Base-by-base conservation (phyloP, 1,140 invertebrate species). In the Notospermus geniculatus region DNA sequence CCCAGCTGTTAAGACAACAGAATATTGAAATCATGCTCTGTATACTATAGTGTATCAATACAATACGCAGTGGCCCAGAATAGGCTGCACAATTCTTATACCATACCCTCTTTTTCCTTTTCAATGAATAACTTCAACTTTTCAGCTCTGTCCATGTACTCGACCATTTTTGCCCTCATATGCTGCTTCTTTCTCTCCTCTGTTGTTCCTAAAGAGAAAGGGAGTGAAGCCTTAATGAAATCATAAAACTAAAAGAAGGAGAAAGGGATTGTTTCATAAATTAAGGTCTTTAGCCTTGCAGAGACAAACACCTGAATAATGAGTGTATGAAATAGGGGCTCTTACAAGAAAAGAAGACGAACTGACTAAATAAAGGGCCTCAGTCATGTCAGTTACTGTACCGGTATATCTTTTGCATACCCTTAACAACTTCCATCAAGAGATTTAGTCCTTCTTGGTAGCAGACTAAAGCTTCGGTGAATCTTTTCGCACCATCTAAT, bases 111-210 rank as follows among this genome's bases (percentile, higher is more conserved):
- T 75, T 92, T 90, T 70, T 65, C 69, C 55, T 71, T 62, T 27
- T 87, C 81, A 30, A 94, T 85, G 29, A 87, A 77, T 46, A 82
- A 80, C 71, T 94, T 93, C n/a, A 95, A 84, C 60, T 85, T 84
- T 78, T 95, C 92, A 5, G 91, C 92, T 76, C 91, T 85, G 25
- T 87, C 85, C 83, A 95, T 89, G 68, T 93, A 95, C 64, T 90
- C 86, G 25, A 63, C 62, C 39, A 81, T 76, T 64, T 79, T 90
- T 27, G 78, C 73, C 41, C 87, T 80, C 45, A 88, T 85, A 28
- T 62, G 57, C 70, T 87, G 84, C 68, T 86, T 88, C 56, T 84
- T 86, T 19, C 71, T 66, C 23, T 83, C 81, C 70, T 89, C 86
- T 50, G 54, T 59, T 39, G 66, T 67, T 25, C 46, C 74, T 74